A percentile compares a stretch with the other conserved stretches of the same genome.
These are phyloP conservation scores for Casuarius casuarius DNA, from an alignment of 2,113 vertebrate species.

Conservation along the genomic window DNA sequence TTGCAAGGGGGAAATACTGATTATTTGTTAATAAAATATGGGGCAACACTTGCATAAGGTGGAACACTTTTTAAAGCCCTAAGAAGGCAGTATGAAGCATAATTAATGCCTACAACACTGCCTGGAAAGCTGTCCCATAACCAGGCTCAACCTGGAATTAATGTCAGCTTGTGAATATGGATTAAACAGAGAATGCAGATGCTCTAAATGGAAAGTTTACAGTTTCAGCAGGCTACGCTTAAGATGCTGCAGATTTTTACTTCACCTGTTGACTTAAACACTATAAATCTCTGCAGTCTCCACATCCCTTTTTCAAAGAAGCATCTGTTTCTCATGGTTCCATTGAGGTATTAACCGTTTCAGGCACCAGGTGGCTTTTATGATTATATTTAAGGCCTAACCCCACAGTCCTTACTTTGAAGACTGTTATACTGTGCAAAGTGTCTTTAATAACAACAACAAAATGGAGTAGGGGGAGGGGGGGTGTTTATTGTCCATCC, in stretches of 20 bases:
- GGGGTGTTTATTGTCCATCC: constrained; percentile 28
- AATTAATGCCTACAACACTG: background rate
- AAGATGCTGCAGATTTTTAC: constrained; percentile 71
- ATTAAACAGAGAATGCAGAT: constrained; percentile 71
- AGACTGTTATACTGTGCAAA: constrained; percentile 7
- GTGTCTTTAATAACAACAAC: constrained; percentile 3
- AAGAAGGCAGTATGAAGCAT: background rate
- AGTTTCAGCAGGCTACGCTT: constrained; percentile 68
- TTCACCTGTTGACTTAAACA: constrained; percentile 74
- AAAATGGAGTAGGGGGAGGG: background rate
- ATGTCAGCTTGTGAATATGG: constrained; percentile 21
- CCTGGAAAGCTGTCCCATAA: constrained; percentile 25
- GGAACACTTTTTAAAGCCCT: background rate
- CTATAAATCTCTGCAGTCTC: constrained; percentile 74
- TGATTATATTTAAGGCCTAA: constrained; percentile 51
- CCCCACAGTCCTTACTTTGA: constrained; percentile 24
- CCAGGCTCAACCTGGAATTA: constrained; percentile 41
- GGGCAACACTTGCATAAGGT: background rate
- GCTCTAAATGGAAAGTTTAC: constrained; percentile 73
- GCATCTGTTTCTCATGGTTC: constrained; percentile 79
- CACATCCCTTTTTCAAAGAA: constrained; percentile 65
- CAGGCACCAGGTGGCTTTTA: constrained; percentile 69
- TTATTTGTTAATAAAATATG: background rate
- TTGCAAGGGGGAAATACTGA: background rate
- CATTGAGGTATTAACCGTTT: constrained; percentile 53